Evolutionary conservation across 2,797 vertebrate species (phyloP).

Genomic region (Anguilla pacifica): DNA sequence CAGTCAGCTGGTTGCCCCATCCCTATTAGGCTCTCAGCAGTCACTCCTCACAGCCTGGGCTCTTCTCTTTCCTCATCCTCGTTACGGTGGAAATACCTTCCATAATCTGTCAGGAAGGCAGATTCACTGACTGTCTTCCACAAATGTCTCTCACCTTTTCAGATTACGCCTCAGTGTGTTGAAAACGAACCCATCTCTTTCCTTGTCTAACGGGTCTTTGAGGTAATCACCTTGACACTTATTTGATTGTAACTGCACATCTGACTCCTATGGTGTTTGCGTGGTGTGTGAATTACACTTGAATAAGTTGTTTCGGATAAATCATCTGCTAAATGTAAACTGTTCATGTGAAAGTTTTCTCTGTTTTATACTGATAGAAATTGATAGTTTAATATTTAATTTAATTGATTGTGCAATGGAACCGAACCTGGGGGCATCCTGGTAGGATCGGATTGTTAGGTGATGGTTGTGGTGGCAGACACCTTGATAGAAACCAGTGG

Average conservation of each 20-base stretch:
- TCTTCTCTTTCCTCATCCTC: neutral
- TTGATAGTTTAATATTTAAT: neutral
- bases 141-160: neutral
- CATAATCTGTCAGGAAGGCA: neutral
- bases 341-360: neutral
- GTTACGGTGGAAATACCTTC: neutral
- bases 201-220: neutral
- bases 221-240: neutral
- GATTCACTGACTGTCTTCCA: neutral
- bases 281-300: neutral
- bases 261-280: neutral
- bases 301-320: neutral
- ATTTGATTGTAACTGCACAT: neutral
- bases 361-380: too few species aligned
- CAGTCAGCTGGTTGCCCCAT: neutral
- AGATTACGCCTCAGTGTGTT: neutral
- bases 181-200: neutral
- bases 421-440: neutral
- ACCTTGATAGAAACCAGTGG: neutral
- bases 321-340: neutral
- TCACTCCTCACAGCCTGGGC: neutral
- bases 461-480: neutral
- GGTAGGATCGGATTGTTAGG: neutral
- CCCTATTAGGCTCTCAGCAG: neutral
- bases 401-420: neutral